These are phyloP conservation scores for Caenorhabditis doughertyi DNA, from an alignment of 2,888 invertebrate species.

Conservation along the genomic window DNA sequence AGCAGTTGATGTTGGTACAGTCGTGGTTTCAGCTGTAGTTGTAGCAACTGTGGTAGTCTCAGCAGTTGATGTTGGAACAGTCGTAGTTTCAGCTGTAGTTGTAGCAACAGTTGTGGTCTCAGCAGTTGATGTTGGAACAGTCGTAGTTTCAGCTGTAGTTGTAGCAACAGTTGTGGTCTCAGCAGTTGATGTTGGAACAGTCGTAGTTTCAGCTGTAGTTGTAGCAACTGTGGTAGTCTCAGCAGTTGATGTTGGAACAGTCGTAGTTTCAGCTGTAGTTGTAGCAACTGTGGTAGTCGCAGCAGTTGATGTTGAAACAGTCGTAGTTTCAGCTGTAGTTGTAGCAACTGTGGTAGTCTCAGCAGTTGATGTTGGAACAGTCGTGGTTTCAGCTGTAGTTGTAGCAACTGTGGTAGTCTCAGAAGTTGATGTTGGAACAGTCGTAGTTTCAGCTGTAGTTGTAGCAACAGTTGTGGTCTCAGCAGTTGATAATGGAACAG, in stretches of 20 bases:
- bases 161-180: not conserved
- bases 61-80: not conserved
- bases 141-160: not conserved
- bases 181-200: not conserved
- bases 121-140: not conserved
- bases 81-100: not conserved
- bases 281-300: not conserved
- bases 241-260: not conserved
- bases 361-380: not conserved
- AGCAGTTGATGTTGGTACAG: too few species aligned
- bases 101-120: not conserved
- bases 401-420: not conserved
- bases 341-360: not conserved
- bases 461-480: not conserved
- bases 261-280: not conserved
- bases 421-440: not conserved
- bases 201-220: not conserved
- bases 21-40: too few species aligned
- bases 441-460: not conserved
- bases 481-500: not conserved
- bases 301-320: not conserved
- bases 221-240: not conserved
- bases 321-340: not conserved
- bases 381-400: not conserved
- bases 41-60: not conserved